Conservation (phyloP, 2,888 invertebrate genomes). For the Ophion slaviceki region DNA sequence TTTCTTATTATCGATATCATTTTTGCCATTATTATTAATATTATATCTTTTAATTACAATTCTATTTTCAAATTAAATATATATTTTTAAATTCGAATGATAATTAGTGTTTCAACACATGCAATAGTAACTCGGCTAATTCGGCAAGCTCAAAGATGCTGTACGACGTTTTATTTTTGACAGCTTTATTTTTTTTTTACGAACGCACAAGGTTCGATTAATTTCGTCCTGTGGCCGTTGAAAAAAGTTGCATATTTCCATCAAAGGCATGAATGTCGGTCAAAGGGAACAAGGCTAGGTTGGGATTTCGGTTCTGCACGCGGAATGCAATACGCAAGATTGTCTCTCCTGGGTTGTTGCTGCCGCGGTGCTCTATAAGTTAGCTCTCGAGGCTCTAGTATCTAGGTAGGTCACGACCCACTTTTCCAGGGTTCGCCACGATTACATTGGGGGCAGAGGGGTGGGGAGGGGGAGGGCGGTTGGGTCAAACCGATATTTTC, state of each 20-base stretch:
- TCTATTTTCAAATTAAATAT: too few relatives aligned
- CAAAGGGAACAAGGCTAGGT: neutral
- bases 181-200: neutral
- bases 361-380: conserved; percentile 40
- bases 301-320: conserved; percentile 49
- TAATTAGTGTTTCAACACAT: neutral
- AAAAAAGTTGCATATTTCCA: neutral
- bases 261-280: neutral
- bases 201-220: neutral
- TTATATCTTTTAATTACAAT: too few relatives aligned
- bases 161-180: neutral
- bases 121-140: too few relatives aligned
- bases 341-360: conserved; percentile 32
- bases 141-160: neutral
- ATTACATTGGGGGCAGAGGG: conserved; percentile 3
- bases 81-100: neutral
- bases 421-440: conserved; percentile 61
- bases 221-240: neutral
- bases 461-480: neutral
- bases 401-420: conserved; percentile 66
- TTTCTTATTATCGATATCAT: neutral
- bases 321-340: conserved; percentile 59
- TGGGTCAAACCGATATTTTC: conserved; percentile 69
- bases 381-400: conserved; percentile 54
- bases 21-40: neutral